A percentile compares a stretch with the other conserved stretches of the same genome.
Conservation (phyloP, 1,140 invertebrate species). For the Battus philenor region DNA sequence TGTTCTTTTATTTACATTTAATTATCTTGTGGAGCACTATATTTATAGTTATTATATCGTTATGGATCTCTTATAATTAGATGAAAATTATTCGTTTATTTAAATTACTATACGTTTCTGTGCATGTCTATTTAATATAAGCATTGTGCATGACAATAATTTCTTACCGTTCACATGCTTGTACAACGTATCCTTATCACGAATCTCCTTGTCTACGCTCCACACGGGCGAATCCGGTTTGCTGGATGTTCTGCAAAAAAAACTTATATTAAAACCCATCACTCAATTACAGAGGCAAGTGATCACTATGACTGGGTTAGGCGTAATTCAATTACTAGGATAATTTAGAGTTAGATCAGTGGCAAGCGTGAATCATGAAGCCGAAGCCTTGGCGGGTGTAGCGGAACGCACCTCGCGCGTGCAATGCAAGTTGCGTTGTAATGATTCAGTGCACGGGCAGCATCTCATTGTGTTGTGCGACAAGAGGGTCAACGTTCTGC, state of each 20-base stretch:
- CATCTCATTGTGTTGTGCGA: conserved; percentile 38
- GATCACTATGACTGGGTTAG: too few relatives aligned
- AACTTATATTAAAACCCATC: not conserved
- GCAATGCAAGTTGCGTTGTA: conserved; percentile 23
- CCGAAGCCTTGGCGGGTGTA: not conserved
- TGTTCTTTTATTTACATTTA: too few relatives aligned
- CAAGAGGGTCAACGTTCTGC: conserved; percentile 58
- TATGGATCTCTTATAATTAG: too few relatives aligned
- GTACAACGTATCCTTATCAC: conserved; percentile 54
- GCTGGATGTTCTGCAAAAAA: conserved; percentile 50
- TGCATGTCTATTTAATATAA: too few relatives aligned
- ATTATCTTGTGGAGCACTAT: too few relatives aligned
- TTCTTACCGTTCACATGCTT: conserved; percentile 65
- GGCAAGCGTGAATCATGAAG: conserved; percentile 9
- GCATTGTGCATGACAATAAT: too few relatives aligned
- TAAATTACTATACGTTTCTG: too few relatives aligned
- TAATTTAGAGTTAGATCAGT: conserved; percentile 14
- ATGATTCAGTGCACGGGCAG: conserved; percentile 48
- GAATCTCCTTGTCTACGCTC: conserved; percentile 54
- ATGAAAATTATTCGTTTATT: too few relatives aligned
- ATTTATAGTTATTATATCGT: too few relatives aligned
- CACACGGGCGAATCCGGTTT: conserved; percentile 62
- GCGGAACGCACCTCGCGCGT: not conserved
- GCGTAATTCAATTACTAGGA: conserved; percentile 3
- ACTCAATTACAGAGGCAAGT: not conserved